A percentile compares a stretch with the other conserved stretches of the same genome.
These are phyloP conservation scores for Nyctibius grandis DNA, from an alignment of 2,797 vertebrate species.

Conservation along the genomic window DNA sequence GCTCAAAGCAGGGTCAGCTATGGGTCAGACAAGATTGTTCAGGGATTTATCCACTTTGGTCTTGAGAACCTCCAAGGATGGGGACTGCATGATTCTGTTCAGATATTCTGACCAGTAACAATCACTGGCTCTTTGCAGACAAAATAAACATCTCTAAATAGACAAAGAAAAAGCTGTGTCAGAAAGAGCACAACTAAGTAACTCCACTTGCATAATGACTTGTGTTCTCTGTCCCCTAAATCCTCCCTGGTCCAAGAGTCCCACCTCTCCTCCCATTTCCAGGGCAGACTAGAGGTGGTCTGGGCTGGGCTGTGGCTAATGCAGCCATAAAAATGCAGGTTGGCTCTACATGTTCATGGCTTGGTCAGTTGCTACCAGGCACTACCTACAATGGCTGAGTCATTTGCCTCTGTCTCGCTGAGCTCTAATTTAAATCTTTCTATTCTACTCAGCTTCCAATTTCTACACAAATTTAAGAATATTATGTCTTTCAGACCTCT, in stretches of 20 bases:
- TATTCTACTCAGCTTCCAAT: background rate
- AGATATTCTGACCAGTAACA: background rate
- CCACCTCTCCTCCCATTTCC: background rate
- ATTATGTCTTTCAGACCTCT: background rate
- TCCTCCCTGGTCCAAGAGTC: background rate
- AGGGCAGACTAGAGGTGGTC: background rate
- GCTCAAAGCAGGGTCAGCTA: too few species aligned
- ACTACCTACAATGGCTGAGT: background rate
- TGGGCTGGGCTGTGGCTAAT: background rate
- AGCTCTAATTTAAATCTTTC: background rate
- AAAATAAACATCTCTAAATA: background rate
- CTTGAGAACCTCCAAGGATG: background rate
- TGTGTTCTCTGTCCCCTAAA: background rate
- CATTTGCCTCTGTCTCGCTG: background rate
- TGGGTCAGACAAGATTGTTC: background rate
- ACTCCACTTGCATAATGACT: background rate
- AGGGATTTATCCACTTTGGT: background rate
- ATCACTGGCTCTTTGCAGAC: background rate
- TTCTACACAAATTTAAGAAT: background rate
- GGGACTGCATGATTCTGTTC: background rate
- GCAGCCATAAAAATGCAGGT: background rate
- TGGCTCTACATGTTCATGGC: background rate
- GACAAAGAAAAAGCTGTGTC: background rate
- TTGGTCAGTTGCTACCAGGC: accelerated
- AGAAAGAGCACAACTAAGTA: background rate